Evolutionary conservation across 2,113 vertebrate genomes (phyloP).

Genomic region (Ictalurus furcatus): DNA sequence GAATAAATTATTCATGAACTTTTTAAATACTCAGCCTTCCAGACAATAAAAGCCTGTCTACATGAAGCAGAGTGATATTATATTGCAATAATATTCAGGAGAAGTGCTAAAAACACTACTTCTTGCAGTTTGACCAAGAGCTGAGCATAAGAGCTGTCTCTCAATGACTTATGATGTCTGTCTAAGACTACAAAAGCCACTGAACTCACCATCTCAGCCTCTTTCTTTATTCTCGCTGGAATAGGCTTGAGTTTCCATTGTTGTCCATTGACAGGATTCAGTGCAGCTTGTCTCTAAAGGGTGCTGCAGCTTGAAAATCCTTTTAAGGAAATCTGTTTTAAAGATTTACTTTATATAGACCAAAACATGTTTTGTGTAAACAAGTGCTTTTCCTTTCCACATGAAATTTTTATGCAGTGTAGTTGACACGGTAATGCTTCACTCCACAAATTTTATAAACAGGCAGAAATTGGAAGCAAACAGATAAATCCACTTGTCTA

Average conservation of each 20-base stretch:
- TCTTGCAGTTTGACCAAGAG: constrained; percentile 3
- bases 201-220: not conserved
- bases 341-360: not conserved
- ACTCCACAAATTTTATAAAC: not conserved
- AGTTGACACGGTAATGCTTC: not conserved
- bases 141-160: not conserved
- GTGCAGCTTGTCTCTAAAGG: not conserved
- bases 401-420: not conserved
- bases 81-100: not conserved
- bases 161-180: not conserved
- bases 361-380: not conserved
- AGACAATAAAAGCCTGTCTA: not conserved
- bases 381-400: not conserved
- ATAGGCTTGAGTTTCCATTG: not conserved
- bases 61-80: not conserved
- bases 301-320: not conserved
- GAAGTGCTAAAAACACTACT: not conserved
- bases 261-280: not conserved
- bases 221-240: not conserved
- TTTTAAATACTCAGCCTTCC: not conserved
- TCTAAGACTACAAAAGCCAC: not conserved
- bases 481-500: not conserved
- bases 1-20: too few species aligned
- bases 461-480: not conserved
- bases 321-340: not conserved